These are phyloP conservation scores for western clawed frog (Xenopus tropicalis) DNA, from an alignment of 2,113 vertebrate genomes.

Conservation along the genomic window UCB_Xtro_10.0 CM004451.2:38620001-38620500, in stretches of 20 bases:
- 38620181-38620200: too few relatives aligned
- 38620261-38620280: background rate
- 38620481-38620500: slow-evolving; percentile 26
- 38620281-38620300: background rate
- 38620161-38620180: too few relatives aligned
- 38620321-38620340: background rate
- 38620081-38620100: too few relatives aligned
- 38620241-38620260: background rate
- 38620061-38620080: too few relatives aligned
- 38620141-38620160: too few relatives aligned
- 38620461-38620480: slow-evolving; percentile 23
- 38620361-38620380: slow-evolving; percentile 23
- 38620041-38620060: too few relatives aligned
- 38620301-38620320: background rate
- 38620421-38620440: slow-evolving; percentile 32
- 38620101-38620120: too few relatives aligned
- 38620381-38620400: slow-evolving; percentile 35
- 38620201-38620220: too few relatives aligned
- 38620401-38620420: slow-evolving; percentile 31
- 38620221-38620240: too few relatives aligned
- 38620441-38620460: slow-evolving; percentile 37
- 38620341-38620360: slow-evolving; percentile 8
- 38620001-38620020: too few relatives aligned
- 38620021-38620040: too few relatives aligned
- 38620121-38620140: too few relatives aligned